Evolutionary conservation across 1,140 invertebrate genomes (phyloP).

Genomic region (Ceratitis capitata): DNA sequence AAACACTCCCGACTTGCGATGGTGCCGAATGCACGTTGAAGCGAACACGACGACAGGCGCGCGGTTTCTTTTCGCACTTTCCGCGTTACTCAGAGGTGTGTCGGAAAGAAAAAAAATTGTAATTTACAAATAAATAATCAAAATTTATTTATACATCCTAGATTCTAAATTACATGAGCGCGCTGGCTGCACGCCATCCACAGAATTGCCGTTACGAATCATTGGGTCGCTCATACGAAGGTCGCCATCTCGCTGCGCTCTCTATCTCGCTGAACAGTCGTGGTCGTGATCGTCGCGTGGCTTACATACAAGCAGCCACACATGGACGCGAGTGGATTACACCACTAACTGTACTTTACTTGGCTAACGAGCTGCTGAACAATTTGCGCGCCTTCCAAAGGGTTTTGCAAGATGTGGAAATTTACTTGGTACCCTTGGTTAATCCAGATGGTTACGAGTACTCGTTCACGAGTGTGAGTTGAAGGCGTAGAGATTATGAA

Average conservation of each 20-base stretch:
- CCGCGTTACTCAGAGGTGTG: constrained; percentile 54
- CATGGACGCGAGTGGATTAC: constrained; percentile 75
- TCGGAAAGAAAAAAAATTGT: too few relatives aligned
- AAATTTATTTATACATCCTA: background rate
- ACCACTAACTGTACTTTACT: constrained; percentile 71
- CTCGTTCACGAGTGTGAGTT: constrained; percentile 68
- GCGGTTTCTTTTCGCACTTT: constrained; percentile 58
- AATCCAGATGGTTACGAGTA: constrained; percentile 79
- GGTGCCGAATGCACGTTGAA: constrained; percentile 38
- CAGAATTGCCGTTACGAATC: constrained; percentile 60
- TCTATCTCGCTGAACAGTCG: constrained; percentile 61
- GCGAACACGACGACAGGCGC: constrained; percentile 54
- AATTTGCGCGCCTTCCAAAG: constrained; percentile 65
- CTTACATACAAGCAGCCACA: constrained; percentile 59
- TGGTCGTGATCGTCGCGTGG: constrained; percentile 53
- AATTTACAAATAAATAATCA: background rate
- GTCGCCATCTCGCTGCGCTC: constrained; percentile 60
- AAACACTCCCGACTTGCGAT: constrained; percentile 10
- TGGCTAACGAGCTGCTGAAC: constrained; percentile 69
- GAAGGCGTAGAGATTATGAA: background rate
- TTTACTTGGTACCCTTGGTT: constrained; percentile 73
- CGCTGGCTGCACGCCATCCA: constrained; percentile 55
- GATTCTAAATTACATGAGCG: constrained; percentile 60
- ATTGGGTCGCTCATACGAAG: constrained; percentile 62
- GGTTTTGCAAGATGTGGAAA: constrained; percentile 67